A percentile compares a stretch with the other conserved stretches of the same genome.
phyloP scores from a whole-genome alignment of 2,797 vertebrate genomes.

The Okamejei kenojei region DNA sequence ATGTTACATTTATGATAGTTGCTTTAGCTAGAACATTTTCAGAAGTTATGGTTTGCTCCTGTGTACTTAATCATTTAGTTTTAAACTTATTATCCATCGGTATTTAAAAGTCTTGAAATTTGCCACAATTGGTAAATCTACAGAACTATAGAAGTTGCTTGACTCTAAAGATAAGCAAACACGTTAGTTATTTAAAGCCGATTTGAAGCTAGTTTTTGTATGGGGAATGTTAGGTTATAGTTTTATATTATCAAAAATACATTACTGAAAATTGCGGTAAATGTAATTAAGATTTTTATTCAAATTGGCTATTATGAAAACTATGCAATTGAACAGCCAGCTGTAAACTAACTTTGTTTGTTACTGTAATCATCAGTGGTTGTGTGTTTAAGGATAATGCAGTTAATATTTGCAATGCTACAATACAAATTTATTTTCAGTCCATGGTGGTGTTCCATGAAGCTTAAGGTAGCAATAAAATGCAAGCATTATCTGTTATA shows the following conservation, averaged over 20 bases:
- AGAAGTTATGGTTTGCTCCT: background rate
- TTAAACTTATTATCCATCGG: background rate
- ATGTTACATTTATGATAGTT: background rate
- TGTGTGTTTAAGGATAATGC: background rate
- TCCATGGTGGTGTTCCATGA: background rate
- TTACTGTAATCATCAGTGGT: background rate
- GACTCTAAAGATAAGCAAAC: background rate
- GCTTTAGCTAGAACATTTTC: background rate
- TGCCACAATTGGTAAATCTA: background rate
- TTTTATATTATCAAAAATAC: background rate
- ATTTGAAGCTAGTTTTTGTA: background rate
- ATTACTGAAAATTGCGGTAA: background rate
- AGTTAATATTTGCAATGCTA: background rate
- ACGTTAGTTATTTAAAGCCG: background rate
- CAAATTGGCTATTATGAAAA: background rate
- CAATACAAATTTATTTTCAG: background rate
- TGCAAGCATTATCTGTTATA: background rate
- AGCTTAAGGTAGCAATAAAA: slow-evolving; percentile 11
- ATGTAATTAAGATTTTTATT: background rate
- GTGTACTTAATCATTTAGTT: background rate
- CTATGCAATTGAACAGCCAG: background rate
- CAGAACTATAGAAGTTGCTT: background rate
- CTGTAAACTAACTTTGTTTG: background rate
- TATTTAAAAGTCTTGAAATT: background rate
- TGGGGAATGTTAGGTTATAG: too few relatives aligned